These are phyloP conservation scores for Callipepla squamata DNA, from an alignment of 2,113 vertebrate genomes.

Conservation along the genomic window DNA sequence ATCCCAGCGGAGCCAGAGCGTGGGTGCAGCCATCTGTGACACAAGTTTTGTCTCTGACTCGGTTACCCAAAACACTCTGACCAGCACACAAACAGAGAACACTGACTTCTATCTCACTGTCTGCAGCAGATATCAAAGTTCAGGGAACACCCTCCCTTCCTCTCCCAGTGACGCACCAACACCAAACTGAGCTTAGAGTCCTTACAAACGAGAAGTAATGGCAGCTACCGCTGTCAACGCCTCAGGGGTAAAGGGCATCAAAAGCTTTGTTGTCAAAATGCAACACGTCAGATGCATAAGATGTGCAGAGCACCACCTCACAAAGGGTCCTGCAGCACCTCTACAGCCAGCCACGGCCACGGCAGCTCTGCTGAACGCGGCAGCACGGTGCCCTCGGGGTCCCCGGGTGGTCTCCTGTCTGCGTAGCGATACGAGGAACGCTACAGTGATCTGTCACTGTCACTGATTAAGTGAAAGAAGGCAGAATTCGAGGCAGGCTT, in stretches of 20 bases:
- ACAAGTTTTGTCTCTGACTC: neutral
- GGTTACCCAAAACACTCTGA: neutral
- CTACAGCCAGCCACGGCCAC: neutral
- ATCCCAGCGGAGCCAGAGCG: neutral
- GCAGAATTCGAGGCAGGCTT: neutral
- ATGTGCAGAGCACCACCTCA: neutral
- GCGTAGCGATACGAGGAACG: neutral
- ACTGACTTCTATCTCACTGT: neutral
- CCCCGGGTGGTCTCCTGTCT: neutral
- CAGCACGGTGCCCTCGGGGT: neutral
- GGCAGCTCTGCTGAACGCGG: neutral
- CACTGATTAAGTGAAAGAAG: neutral
- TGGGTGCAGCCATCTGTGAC: neutral
- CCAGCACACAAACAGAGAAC: neutral
- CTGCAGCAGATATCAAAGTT: constrained; percentile 11
- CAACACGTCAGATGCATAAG: neutral
- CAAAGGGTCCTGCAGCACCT: neutral
- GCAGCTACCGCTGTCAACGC: neutral
- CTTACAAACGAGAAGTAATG: neutral
- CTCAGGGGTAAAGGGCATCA: neutral
- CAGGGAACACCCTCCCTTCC: constrained; percentile 10
- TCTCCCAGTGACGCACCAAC: neutral
- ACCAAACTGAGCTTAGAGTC: neutral
- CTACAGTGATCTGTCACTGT: neutral
- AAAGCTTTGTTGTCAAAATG: neutral